Percentiles rank a stretch among this genome's conserved stretches.
These are phyloP conservation scores for Muricea muricata DNA, from an alignment of 92 coral and sea anemone genomes.

Conservation along the genomic window DNA sequence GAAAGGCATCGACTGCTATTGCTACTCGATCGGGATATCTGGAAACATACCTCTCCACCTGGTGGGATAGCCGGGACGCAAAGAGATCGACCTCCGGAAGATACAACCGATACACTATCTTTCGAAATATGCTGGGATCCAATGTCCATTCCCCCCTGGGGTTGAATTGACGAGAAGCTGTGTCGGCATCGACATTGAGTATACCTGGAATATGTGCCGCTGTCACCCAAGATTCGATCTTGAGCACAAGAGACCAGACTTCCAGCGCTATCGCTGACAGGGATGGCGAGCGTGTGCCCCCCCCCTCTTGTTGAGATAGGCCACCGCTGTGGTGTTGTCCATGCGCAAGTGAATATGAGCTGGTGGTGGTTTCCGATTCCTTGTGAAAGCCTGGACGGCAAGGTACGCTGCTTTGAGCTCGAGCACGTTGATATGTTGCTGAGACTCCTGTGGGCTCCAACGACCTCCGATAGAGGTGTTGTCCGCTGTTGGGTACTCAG, in stretches of 20 bases:
- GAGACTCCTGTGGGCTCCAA: constrained; percentile 55
- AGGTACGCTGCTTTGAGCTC: constrained; percentile 51
- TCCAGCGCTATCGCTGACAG: neutral
- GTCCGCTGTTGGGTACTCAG: constrained; percentile 47
- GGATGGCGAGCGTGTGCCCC: no score
- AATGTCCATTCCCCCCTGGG: constrained; percentile 41
- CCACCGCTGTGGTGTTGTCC: constrained; percentile 62
- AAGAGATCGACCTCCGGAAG: constrained; percentile 58
- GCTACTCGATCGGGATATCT: neutral
- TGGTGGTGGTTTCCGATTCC: neutral
- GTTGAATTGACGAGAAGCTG: constrained; percentile 45
- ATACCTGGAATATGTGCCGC: constrained; percentile 53
- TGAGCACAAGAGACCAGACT: neutral
- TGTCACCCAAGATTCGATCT: neutral
- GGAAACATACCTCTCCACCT: constrained; percentile 57
- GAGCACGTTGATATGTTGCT: constrained; percentile 45
- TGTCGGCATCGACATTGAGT: constrained; percentile 73
- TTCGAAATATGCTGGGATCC: constrained; percentile 9
- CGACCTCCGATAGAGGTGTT: constrained; percentile 50
- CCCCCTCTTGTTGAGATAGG: no score
- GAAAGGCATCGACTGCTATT: constrained; percentile 63
- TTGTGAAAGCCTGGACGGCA: constrained; percentile 30
- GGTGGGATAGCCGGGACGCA: constrained; percentile 47
- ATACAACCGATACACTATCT: neutral
- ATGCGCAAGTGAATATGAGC: constrained; percentile 50